Conservation (phyloP, 1,140 invertebrate genomes). For the Sycobia sp. region DNA sequence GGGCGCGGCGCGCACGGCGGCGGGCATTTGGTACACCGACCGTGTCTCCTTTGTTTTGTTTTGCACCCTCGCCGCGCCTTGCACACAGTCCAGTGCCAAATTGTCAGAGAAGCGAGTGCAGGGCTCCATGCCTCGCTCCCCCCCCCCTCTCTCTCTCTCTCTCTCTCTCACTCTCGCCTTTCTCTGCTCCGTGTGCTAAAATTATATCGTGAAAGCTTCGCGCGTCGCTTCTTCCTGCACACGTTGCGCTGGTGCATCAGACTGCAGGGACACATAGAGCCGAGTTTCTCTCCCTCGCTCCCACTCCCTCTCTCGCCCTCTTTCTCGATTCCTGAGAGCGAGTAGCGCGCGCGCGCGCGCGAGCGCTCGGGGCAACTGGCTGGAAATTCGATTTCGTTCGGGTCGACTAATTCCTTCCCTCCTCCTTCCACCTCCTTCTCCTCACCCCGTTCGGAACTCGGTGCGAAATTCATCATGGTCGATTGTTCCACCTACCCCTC, state of each 20-base stretch:
- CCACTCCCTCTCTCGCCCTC: constrained; percentile 1
- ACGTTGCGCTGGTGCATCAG: no score
- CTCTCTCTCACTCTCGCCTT: neutral
- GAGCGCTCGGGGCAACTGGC: no score
- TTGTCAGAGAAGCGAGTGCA: constrained; percentile 54
- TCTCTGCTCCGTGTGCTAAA: no score
- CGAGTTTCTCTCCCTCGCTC: no score
- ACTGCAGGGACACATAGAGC: no score
- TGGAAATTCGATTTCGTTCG: constrained; percentile 26
- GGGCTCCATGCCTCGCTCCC: constrained; percentile 6
- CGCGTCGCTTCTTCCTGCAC: no score
- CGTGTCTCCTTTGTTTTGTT: constrained; percentile 42
- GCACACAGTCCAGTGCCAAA: constrained; percentile 56
- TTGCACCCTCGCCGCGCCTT: constrained; percentile 15
- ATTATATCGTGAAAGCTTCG: no score
- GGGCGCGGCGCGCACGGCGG: neutral
- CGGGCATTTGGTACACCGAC: neutral
- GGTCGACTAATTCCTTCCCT: no score
- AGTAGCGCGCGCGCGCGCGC: no score
- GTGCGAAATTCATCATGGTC: no score
- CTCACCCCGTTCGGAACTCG: constrained; percentile 7
- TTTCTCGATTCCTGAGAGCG: neutral
- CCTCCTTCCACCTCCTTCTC: neutral
- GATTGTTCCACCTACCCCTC: no score
- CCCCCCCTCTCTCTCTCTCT: constrained; percentile 8